These are phyloP conservation scores for Heteromurus nitidus DNA, from an alignment of 2,888 invertebrate genomes.

Conservation along the genomic window DNA sequence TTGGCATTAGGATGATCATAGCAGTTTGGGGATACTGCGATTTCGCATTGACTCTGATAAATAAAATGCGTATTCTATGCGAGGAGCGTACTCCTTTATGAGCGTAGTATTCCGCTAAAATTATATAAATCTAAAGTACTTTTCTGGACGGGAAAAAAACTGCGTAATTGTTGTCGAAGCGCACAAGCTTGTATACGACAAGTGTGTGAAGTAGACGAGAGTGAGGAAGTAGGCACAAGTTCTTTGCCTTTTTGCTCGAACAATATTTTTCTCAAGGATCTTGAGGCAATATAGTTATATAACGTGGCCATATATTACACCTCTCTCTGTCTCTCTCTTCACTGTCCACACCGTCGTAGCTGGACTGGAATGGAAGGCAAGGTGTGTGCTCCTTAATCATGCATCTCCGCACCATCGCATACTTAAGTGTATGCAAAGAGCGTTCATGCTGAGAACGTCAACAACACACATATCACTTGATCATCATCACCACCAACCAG, in stretches of 20 bases:
- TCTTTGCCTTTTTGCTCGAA: constrained; percentile 53
- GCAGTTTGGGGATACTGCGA: constrained; percentile 31
- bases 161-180: background rate
- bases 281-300: background rate
- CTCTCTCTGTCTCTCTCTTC: too few relatives aligned
- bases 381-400: constrained; percentile 29
- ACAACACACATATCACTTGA: constrained; percentile 8
- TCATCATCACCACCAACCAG: background rate
- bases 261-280: constrained; percentile 51
- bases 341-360: too few relatives aligned
- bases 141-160: constrained; percentile 18
- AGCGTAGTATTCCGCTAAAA: too few relatives aligned
- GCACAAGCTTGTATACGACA: background rate
- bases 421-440: constrained; percentile 1
- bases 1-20: background rate
- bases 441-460: constrained; percentile 24
- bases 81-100: background rate
- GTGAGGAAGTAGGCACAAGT: constrained; percentile 40
- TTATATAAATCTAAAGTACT: too few relatives aligned
- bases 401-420: background rate
- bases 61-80: constrained; percentile 32
- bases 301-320: background rate
- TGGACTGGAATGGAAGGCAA: constrained; percentile 1
- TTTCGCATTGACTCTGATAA: background rate
- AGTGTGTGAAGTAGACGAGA: background rate